A percentile compares a stretch with the other conserved stretches of the same genome.
phyloP scores from a whole-genome alignment of 2,797 vertebrate genomes.

The Diplodus puntazzo region DNA sequence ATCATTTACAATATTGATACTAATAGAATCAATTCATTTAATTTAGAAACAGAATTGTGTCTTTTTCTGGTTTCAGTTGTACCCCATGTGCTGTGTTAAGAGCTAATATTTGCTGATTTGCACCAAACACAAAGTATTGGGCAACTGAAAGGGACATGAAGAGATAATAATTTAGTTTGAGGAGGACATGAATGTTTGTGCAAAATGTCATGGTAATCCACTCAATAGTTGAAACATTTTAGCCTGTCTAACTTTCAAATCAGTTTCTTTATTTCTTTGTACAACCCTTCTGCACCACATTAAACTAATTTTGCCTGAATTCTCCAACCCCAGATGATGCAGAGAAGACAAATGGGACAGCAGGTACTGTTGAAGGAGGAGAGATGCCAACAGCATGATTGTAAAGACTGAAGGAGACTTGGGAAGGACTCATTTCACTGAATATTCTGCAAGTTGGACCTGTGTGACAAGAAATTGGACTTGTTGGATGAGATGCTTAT shows the following conservation, averaged over 20 bases:
- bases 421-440: conserved; percentile 45
- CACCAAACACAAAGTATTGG: background rate
- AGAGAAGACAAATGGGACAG: conserved; percentile 71
- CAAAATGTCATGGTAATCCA: too few relatives aligned
- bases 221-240: background rate
- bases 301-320: conserved; percentile 1
- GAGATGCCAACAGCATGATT: conserved; percentile 49
- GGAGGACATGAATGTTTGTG: too few relatives aligned
- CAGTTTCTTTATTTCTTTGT: background rate
- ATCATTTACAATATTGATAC: background rate
- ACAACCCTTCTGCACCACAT: background rate
- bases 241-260: background rate
- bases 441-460: conserved; percentile 41
- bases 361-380: conserved; percentile 68
- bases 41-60: background rate
- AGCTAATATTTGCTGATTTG: background rate
- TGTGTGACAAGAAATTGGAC: conserved; percentile 37
- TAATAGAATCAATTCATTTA: background rate
- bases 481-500: conserved; percentile 33
- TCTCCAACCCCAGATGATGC: conserved; percentile 61
- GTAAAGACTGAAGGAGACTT: conserved; percentile 61
- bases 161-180: background rate
- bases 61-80: background rate
- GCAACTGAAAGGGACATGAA: background rate
- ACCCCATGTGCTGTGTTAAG: too few relatives aligned